Evolutionary conservation across 2,113 vertebrate species (phyloP).

Genomic region (Fulica atra): DNA sequence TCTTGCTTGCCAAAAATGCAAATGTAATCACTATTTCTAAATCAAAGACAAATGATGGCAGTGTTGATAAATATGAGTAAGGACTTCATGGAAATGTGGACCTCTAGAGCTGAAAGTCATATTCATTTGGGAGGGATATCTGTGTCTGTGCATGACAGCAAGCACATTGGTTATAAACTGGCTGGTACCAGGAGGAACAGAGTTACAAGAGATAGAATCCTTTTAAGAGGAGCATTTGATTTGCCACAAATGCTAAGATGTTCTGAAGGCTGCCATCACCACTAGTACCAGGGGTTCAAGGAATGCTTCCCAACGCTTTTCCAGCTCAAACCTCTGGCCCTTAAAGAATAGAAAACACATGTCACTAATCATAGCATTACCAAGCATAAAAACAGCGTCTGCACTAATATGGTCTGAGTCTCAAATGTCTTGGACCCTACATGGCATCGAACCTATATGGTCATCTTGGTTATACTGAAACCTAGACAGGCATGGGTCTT

Average conservation of each 20-base stretch:
- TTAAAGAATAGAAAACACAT: background rate
- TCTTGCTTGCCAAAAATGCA: conserved; percentile 41
- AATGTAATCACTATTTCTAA: conserved; percentile 19
- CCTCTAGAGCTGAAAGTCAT: background rate
- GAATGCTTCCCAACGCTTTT: background rate
- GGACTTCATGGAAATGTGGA: background rate
- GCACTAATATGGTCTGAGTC: background rate
- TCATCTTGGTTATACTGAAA: background rate
- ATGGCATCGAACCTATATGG: background rate
- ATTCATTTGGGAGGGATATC: background rate
- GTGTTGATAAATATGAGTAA: background rate
- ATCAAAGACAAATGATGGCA: conserved; percentile 12
- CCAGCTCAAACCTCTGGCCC: background rate
- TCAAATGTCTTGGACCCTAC: background rate
- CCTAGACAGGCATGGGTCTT: background rate
- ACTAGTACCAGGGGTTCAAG: background rate
- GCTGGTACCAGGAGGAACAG: background rate
- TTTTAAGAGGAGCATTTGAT: background rate
- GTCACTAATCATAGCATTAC: background rate
- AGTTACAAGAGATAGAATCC: background rate
- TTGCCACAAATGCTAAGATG: background rate
- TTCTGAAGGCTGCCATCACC: background rate
- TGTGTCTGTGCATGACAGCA: background rate
- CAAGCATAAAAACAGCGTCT: background rate
- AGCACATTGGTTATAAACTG: background rate